phyloP scores from a whole-genome alignment of 2,888 invertebrate genomes.

The Nipponacmea schrenckii region DNA sequence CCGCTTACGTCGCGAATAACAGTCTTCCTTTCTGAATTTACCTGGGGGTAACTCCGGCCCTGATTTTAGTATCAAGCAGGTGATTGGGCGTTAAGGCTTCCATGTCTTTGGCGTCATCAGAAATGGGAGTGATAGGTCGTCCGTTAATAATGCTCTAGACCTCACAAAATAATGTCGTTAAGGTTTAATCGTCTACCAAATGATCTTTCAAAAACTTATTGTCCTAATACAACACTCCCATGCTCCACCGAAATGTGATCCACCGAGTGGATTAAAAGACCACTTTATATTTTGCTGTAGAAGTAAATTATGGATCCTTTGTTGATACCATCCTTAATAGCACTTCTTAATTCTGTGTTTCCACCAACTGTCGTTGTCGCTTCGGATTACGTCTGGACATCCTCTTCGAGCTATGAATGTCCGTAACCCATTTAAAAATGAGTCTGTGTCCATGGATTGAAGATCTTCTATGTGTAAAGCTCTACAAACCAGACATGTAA shows the following conservation, averaged over 20 bases:
- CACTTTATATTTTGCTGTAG: constrained; percentile 24
- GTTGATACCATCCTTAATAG: constrained; percentile 18
- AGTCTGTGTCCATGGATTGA: constrained; percentile 20
- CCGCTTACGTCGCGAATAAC: constrained; percentile 18
- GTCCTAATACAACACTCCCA: constrained; percentile 31
- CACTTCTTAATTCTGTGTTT: neutral
- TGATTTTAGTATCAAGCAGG: constrained; percentile 17
- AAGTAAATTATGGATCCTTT: constrained; percentile 21
- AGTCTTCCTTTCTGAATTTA: constrained; percentile 23
- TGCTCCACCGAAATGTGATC: constrained; percentile 28
- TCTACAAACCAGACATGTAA: constrained; percentile 21
- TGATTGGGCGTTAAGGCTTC: constrained; percentile 26
- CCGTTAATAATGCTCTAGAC: constrained; percentile 28
- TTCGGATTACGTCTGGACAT: neutral
- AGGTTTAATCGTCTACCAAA: constrained; percentile 18
- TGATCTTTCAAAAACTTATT: constrained; percentile 20
- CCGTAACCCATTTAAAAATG: constrained; percentile 19
- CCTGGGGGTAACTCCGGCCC: constrained; percentile 23
- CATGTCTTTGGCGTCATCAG: constrained; percentile 18
- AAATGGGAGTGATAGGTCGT: constrained; percentile 23
- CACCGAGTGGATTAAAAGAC: constrained; percentile 29
- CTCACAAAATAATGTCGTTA: constrained; percentile 27
- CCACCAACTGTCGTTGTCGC: constrained; percentile 23
- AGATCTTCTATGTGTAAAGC: constrained; percentile 27
- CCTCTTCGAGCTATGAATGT: constrained; percentile 26